Evolutionary conservation across 2,113 vertebrate genomes (phyloP).

Genomic region (Gymnorhina tibicen): DNA sequence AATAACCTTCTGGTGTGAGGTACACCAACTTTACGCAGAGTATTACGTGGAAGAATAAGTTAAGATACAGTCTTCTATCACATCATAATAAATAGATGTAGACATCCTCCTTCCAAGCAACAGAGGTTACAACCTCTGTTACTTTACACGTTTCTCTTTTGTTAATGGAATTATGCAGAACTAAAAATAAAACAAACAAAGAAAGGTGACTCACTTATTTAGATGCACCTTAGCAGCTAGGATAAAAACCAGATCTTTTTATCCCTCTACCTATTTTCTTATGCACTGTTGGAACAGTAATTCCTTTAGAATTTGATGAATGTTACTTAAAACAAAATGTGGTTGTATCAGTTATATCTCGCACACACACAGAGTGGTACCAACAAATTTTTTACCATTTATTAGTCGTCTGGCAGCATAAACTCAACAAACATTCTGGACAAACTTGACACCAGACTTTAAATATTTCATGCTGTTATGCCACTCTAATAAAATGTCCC

Average conservation of each 20-base stretch:
- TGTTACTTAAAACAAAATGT: neutral
- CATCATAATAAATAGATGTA: neutral
- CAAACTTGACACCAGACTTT: neutral
- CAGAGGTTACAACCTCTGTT: neutral
- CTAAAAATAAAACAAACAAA: neutral
- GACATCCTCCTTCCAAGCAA: neutral
- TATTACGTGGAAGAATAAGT: neutral
- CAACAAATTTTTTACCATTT: neutral
- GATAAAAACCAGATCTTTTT: neutral
- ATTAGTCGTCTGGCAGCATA: neutral
- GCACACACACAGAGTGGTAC: neutral
- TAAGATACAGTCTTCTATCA: neutral
- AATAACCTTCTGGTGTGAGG: slow-evolving; percentile 18
- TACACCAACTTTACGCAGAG: neutral
- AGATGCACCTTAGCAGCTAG: neutral
- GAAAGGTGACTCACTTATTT: neutral
- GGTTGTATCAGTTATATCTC: neutral
- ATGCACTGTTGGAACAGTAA: neutral
- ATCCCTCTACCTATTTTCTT: neutral
- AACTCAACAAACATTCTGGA: neutral
- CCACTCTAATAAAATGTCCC: neutral
- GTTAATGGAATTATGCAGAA: neutral
- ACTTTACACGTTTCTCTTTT: neutral
- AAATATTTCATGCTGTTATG: neutral
- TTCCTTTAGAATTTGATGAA: neutral